Evolutionary conservation across 2,888 invertebrate species (phyloP), one percentile per base, ranked within the genome.

Genomic region (Drosophila pseudotalamancana): DNA sequence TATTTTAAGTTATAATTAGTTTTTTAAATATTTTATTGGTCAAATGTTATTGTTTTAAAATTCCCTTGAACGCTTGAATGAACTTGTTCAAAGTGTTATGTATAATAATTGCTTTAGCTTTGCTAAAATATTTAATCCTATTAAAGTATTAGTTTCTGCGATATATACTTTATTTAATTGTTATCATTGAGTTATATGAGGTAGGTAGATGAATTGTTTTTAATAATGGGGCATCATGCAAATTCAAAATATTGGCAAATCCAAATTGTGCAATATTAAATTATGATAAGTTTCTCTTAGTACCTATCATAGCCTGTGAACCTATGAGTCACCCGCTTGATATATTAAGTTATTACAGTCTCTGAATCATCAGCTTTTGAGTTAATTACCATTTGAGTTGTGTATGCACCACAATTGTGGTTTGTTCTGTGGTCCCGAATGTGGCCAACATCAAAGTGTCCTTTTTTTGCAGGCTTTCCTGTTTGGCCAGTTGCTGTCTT

Each of bases 401-500:
- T 25, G 21, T 11, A n/a, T 12, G 11, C 14, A 14, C 2, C 4
- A 35, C 57, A 57, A 42, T 46, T 46, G 59, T 51, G 39, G 19
- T 39, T 39, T 27, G 27, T 50, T 27, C 19, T 25, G 39, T 23
- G 37, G 42, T 19, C 45, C 54, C 54, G 45, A 60, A 12, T 37
- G 45, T 39, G 54, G 45, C 54, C 43, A 72, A 50, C 34, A 40
- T 59, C 71, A 50, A 60, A 53, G 54, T 54, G 65, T 70, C 50
- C 59, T 19, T 32, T n/a, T n/a, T n/a, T 63, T 55, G 51, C 14
- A n/a, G 45, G 48, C 37, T 46, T 46, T 21, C 35, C 31, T 45
- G 45, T 48, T 45, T 21, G 56, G 34, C 45, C 49, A 45, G 12
- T 56, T 16, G 57, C 16, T 57, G 72, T 45, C 55, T 29, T 31